Evolutionary conservation across 1,140 invertebrate genomes (phyloP), one percentile per base, ranked within the genome.

Genomic region (Anagrus nilaparvatae): DNA sequence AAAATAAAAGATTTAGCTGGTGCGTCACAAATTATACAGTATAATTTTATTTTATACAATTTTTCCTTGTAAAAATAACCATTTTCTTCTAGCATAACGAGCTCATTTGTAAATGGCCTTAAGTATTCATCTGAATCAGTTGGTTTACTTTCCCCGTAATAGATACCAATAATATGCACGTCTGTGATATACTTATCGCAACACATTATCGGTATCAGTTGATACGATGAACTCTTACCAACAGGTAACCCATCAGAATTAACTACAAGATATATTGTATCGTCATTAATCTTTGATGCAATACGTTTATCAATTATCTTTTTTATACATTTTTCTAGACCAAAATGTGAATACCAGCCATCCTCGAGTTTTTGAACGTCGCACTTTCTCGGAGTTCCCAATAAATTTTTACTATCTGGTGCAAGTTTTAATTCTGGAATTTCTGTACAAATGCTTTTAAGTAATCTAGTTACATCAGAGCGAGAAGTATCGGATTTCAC

Each of bases 191-290:
- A 14, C 27, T 48, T 29, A 27, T 48, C 23, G 21, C 31, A 21
- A 13, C 46, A 46, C 46, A 56, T 46, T 30, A 55, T 56, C 10
- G 53, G 50, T 51, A 51, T 56, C 30, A 52, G 29, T n/a, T 38
- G 10, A 40, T 43, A 10, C 5, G 10, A 16, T n/a, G 35, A 27
- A 8, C 30, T 41, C n/a, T 43, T 48, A 25, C 37, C 40, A 24
- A 52, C 28, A 13, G 51, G 46, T 24, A 48, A 10, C 5, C 51
- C 51, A 37, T 53, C 51, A 18, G 47, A 46, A 40, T 46, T 40
- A 33, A 37, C 29, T 12, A 28, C 10, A 14, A 46, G 25, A 14
- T 44, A 14, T 17, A 49, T 33, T 29, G 6, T 27, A 35, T 23
- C 35, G 13, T 10, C 13, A 19, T 5, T 12, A 35, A 39, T 43